Evolutionary conservation across 2,797 vertebrate genomes (phyloP).

Genomic region (Paratrypauchen microcephalus): DNA sequence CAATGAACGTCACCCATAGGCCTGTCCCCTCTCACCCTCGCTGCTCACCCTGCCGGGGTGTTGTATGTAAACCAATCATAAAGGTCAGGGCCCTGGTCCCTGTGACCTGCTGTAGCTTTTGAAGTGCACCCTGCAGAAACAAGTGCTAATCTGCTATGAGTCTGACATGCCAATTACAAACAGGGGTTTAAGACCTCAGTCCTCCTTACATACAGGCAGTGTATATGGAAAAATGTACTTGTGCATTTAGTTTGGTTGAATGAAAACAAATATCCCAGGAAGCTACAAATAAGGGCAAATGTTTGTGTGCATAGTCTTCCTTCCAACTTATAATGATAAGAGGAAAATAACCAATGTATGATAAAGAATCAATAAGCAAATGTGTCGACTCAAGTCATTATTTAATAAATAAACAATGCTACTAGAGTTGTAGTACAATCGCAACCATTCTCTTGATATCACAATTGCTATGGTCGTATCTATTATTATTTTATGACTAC

Average conservation of each 20-base stretch:
- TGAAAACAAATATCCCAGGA: not conserved
- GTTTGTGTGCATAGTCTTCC: conserved; percentile 36
- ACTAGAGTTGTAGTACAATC: not conserved
- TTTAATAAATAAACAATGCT: not conserved
- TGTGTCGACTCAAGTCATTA: no score
- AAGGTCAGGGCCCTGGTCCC: conserved; percentile 73
- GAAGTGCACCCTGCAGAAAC: conserved; percentile 65
- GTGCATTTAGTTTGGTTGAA: not conserved
- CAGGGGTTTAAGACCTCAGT: conserved; percentile 55
- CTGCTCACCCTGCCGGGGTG: conserved; percentile 49
- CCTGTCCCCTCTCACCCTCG: conserved; percentile 50
- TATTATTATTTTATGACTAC: not conserved
- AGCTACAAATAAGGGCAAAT: conserved; percentile 35
- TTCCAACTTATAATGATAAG: conserved; percentile 1
- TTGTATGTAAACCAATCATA: conserved; percentile 71
- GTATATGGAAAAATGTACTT: not conserved
- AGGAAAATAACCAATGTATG: conserved; percentile 24
- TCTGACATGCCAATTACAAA: conserved; percentile 75
- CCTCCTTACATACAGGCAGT: conserved; percentile 38
- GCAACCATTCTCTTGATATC: not conserved
- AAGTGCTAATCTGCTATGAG: conserved; percentile 75
- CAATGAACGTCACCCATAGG: conserved; percentile 75
- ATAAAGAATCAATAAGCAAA: no score
- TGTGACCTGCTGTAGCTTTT: conserved; percentile 67
- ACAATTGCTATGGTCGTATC: no score